Conservation (phyloP, 2,797 vertebrate species). For the Apogon hyalosoma region DNA sequence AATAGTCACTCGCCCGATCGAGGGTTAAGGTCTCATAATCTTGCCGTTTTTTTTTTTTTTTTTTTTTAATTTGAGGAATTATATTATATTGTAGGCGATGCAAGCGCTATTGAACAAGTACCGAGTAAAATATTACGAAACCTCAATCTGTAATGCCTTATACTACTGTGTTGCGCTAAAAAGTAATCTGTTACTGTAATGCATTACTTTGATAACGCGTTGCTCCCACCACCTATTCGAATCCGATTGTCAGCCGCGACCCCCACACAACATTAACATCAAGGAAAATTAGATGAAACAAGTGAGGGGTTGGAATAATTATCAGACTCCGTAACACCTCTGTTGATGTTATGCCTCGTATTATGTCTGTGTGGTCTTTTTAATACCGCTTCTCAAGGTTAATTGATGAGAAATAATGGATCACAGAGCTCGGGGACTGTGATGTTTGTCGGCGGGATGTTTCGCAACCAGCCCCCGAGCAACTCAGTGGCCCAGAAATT, state of each 20-base stretch:
- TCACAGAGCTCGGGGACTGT: slow-evolving; percentile 36
- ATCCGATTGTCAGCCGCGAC: slow-evolving; percentile 48
- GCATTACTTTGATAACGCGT: no score
- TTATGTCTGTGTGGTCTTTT: slow-evolving; percentile 52
- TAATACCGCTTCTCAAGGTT: slow-evolving; percentile 64
- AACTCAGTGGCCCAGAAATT: slow-evolving; percentile 83
- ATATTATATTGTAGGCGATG: no score
- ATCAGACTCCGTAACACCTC: slow-evolving; percentile 24
- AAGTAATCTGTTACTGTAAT: neutral
- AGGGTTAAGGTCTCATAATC: no score
- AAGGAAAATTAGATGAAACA: slow-evolving; percentile 51
- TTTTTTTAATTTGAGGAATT: no score
- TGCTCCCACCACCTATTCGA: neutral
- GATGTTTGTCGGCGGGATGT: slow-evolving; percentile 66
- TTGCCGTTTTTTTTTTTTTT: no score
- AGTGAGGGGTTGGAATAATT: slow-evolving; percentile 62
- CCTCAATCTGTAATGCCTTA: no score
- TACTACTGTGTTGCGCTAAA: no score
- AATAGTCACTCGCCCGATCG: no score
- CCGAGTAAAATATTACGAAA: no score
- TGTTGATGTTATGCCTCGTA: slow-evolving; percentile 22
- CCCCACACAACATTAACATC: slow-evolving; percentile 36
- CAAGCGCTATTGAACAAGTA: no score
- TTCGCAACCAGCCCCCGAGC: slow-evolving; percentile 77
- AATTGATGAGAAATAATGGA: slow-evolving; percentile 78